Base-by-base conservation (phyloP, 1,140 invertebrate species). In the Rhizoglyphus robini region DNA sequence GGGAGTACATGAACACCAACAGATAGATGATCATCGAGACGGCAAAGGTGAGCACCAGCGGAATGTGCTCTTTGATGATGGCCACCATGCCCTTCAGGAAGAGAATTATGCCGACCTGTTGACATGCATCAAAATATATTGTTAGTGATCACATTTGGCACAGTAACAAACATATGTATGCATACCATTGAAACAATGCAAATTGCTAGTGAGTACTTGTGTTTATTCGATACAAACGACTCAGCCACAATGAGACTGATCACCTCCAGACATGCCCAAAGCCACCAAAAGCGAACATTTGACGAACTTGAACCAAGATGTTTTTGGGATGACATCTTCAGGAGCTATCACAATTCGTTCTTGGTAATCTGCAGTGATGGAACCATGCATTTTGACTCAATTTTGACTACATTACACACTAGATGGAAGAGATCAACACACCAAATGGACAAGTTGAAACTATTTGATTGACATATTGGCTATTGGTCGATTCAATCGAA, bases 111-210 rank as follows among this genome's bases (percentile, higher is more conserved):
- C 63, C 63, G 4, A 64, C n/a, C 63, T 64, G n/a, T n/a, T n/a
- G n/a, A n/a, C n/a, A n/a, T n/a, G n/a, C n/a, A n/a, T n/a, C n/a
- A n/a, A n/a, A n/a, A n/a, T n/a, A n/a, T n/a, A n/a, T n/a, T n/a
- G n/a, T n/a, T n/a, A n/a, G n/a, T n/a, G n/a, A n/a, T n/a, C n/a
- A n/a, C n/a, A n/a, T n/a, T n/a, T n/a, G n/a, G n/a, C n/a, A n/a
- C n/a, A n/a, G n/a, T n/a, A n/a, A n/a, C n/a, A n/a, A n/a, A n/a
- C n/a, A n/a, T n/a, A 4, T 59, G 4, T 8, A 62, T 20, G 27
- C 38, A n/a, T 49, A 64, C 63, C 63, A 64, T 25, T 1, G 63
- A 64, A 57, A 64, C 29, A 38, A 64, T 64, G n/a, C 63, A 41
- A 34, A 57, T 13, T 11, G 46, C 30, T 13, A 64, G 46, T 29